Evolutionary conservation across 2,113 vertebrate genomes (phyloP), one percentile per base, ranked within the genome.

Genomic region (Steatornis caripensis): DNA sequence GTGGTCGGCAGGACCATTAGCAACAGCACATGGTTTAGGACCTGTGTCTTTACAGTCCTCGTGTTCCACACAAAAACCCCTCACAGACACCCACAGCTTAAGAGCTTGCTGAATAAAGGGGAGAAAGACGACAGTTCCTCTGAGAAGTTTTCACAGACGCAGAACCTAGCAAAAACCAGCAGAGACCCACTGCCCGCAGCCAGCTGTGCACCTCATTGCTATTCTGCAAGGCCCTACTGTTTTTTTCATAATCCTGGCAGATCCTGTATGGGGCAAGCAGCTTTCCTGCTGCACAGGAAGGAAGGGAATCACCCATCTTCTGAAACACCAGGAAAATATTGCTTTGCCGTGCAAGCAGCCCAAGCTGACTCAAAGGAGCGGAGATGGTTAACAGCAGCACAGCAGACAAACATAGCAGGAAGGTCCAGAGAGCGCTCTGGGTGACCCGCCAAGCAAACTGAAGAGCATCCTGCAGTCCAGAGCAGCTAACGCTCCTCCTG

Each of bases 371-470:
- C 51, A 54, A 71, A 84, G 39, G 27, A 91, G 60, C 7, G 1
- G 60, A 78, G n/a, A 49, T 2, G 5, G 71, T 53, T 80, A 77
- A 90, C 75, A 84, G 45, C 32, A 92, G 51, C n/a, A 65, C 49
- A 55, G 32, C 1, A 2, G 54, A 65, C 54, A 88, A 80, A 57
- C 29, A 61, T 22, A 77, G 23, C 46, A 70, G 66, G 37, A 92
- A 83, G 43, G 34, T 43, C n/a, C 45, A 26, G 48, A 29, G n/a
- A n/a, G n/a, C n/a, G 54, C 8, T 29, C 3, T 1, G 15, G 22
- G 10, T 65, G 37, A 70, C 49, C 79, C 0, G 0, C 14, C 32
- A 78, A 78, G 43, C 4, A 3, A 87, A 86, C 5, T 2, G 1
- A 49, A 66, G 32, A 75, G 41, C 0, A 0, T 12, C 72, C 32